Evolutionary conservation across 2,797 vertebrate species (phyloP).

Genomic region (Pteropus rufus): DNA sequence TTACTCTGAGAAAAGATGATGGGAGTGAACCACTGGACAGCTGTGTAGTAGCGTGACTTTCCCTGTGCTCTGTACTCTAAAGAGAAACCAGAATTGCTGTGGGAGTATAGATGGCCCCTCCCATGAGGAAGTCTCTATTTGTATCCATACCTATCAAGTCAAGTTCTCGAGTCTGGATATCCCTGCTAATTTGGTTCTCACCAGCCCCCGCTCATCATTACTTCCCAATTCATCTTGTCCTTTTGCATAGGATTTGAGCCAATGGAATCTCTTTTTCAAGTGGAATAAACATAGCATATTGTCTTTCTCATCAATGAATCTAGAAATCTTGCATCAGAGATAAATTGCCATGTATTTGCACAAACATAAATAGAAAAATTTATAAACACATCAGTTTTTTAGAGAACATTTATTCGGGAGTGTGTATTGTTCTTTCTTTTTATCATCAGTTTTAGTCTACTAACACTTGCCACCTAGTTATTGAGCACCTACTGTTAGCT

Average conservation of each 20-base stretch:
- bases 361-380: background rate
- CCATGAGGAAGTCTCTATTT: background rate
- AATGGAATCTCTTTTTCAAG: background rate
- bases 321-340: slow-evolving; percentile 9
- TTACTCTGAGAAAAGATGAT: background rate
- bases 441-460: background rate
- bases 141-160: background rate
- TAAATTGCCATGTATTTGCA: background rate
- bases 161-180: background rate
- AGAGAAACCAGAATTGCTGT: background rate
- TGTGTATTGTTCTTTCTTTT: background rate
- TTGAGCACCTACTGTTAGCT: background rate
- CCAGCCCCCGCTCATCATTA: background rate
- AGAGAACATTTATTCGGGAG: background rate
- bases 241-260: background rate
- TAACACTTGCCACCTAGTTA: background rate
- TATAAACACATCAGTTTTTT: background rate
- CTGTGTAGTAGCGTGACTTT: background rate
- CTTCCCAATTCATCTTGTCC: background rate
- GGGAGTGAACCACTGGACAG: background rate
- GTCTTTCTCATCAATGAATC: background rate
- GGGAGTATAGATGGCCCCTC: background rate
- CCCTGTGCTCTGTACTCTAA: background rate
- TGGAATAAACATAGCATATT: background rate
- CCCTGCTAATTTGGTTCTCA: background rate